These are phyloP conservation scores for Lasiurus cinereus DNA, from an alignment of 2,113 vertebrate genomes.

Conservation along the genomic window DNA sequence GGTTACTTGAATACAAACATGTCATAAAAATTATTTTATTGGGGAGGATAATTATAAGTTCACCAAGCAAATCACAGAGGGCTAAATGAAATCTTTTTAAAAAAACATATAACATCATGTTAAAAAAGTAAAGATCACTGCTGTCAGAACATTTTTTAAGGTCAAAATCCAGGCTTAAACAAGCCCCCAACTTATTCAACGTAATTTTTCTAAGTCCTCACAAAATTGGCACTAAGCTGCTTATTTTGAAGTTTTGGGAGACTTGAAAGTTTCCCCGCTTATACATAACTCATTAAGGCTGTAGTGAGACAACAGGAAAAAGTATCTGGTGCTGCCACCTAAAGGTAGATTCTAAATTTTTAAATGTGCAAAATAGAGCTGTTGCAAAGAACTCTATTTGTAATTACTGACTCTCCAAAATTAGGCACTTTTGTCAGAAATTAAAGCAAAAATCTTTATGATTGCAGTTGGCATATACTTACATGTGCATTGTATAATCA, in stretches of 20 bases:
- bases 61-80: constrained; percentile 38
- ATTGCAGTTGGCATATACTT: constrained; percentile 60
- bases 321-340: constrained; percentile 88
- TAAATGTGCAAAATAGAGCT: constrained; percentile 49
- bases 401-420: constrained; percentile 64
- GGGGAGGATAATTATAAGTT: constrained; percentile 53
- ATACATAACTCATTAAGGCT: constrained; percentile 26
- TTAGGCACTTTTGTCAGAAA: constrained; percentile 63
- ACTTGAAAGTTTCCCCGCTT: constrained; percentile 72
- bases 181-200: constrained; percentile 26
- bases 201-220: constrained; percentile 50
- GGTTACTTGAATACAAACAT: constrained; percentile 61
- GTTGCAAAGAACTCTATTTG: constrained; percentile 44
- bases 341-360: constrained; percentile 78
- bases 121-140: constrained; percentile 45
- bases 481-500: constrained; percentile 44
- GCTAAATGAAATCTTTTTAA: constrained; percentile 38
- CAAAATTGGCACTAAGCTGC: constrained; percentile 36
- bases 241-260: constrained; percentile 73
- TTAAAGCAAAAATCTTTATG: constrained; percentile 61
- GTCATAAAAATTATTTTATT: constrained; percentile 46
- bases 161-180: constrained; percentile 41
- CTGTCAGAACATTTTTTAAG: constrained; percentile 53
- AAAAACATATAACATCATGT: constrained; percentile 56
- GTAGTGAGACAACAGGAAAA: constrained; percentile 68